A percentile compares a stretch with the other conserved stretches of the same genome.
phyloP scores from a whole-genome alignment of 30 jellyfish, hydroid and myxozoan species.

The Pseudorhiza aurosa region DNA sequence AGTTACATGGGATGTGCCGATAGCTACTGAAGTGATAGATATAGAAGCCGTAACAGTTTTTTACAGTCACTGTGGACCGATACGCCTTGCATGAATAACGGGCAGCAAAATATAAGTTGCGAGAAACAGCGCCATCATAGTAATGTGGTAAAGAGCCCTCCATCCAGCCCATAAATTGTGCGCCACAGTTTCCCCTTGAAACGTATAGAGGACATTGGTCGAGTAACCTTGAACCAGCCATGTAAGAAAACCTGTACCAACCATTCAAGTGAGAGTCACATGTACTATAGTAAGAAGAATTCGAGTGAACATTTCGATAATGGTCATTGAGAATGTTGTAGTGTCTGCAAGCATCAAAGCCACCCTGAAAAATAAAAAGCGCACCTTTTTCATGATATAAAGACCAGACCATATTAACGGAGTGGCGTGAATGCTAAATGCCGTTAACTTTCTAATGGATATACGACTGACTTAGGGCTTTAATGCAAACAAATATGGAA shows the following conservation, averaged over 20 bases:
- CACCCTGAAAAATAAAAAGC: not conserved
- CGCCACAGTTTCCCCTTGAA: not conserved
- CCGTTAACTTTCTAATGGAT: too few relatives aligned
- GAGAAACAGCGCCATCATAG: conserved; percentile 31
- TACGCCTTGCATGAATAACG: conserved; percentile 7
- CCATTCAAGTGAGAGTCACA: conserved; percentile 17
- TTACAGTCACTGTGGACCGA: conserved; percentile 1
- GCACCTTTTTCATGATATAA: too few relatives aligned
- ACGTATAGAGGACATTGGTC: not conserved
- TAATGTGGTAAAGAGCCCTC: conserved; percentile 22
- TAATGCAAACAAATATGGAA: too few relatives aligned
- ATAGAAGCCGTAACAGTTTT: conserved; percentile 39
- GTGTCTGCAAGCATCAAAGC: conserved; percentile 10
- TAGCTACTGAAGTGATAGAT: conserved; percentile 12
- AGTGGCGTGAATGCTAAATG: too few relatives aligned
- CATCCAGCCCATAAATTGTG: conserved; percentile 29
- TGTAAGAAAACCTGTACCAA: conserved; percentile 50
- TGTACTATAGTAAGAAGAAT: not conserved
- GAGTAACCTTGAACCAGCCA: conserved; percentile 23
- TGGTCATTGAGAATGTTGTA: conserved; percentile 33
- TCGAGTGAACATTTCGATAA: not conserved
- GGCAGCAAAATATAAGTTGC: conserved; percentile 38
- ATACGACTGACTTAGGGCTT: too few relatives aligned
- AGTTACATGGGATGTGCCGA: not conserved
- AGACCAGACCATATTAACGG: too few relatives aligned